Percentiles rank a stretch among this genome's conserved stretches.
phyloP scores from a whole-genome alignment of 2,888 invertebrate species.

The Dasypolia templi region DNA sequence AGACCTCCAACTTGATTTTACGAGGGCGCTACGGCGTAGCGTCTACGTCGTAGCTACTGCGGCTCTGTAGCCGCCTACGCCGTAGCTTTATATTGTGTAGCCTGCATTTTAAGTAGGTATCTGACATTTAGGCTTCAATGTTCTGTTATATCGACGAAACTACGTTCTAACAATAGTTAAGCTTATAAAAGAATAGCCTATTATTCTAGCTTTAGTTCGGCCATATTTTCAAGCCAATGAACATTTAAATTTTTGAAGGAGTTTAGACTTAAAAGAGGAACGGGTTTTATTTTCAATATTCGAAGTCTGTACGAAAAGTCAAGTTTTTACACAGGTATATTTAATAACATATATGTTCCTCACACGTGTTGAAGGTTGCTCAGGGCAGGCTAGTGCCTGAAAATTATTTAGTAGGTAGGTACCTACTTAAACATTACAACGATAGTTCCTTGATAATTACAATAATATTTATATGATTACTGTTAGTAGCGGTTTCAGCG shows the following conservation, averaged over 20 bases:
- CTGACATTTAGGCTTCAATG: conserved; percentile 48
- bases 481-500: background rate
- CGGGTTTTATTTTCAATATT: background rate
- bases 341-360: too few species aligned
- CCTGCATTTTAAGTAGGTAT: conserved; percentile 22
- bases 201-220: conserved; percentile 31
- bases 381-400: too few species aligned
- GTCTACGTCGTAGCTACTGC: conserved; percentile 61
- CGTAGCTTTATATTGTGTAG: conserved; percentile 58
- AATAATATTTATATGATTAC: conserved; percentile 20
- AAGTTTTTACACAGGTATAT: background rate
- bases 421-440: background rate
- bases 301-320: background rate
- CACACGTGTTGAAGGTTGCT: background rate
- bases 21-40: conserved; percentile 61
- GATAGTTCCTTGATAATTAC: conserved; percentile 5
- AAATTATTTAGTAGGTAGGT: background rate
- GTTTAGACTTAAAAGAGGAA: background rate
- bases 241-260: background rate
- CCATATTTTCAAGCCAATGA: conserved; percentile 1
- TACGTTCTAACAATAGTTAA: conserved; percentile 29
- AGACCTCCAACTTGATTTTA: conserved; percentile 23
- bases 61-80: conserved; percentile 61
- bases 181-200: conserved; percentile 11
- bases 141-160: conserved; percentile 21